These are phyloP conservation scores for Heliconius aoede DNA, from an alignment of 2,888 invertebrate species.

Conservation along the genomic window DNA sequence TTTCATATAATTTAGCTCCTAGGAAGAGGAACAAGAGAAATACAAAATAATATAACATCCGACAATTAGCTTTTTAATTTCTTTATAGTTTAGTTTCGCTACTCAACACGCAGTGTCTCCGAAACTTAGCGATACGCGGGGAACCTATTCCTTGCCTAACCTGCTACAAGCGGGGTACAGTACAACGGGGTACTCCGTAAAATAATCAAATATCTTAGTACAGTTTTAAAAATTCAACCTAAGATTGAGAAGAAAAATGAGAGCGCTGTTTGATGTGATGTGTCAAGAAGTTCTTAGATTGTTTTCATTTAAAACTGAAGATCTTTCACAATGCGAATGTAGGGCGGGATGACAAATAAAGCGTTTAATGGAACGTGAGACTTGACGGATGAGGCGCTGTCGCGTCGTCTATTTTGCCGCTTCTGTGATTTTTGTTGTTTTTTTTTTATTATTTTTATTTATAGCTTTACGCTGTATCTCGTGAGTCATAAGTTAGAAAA, in stretches of 20 bases:
- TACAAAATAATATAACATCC: too few relatives aligned
- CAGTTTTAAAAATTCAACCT: not conserved
- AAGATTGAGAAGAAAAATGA: constrained; percentile 3
- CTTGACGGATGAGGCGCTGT: constrained; percentile 6
- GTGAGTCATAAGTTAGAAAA: not conserved
- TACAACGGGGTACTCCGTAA: too few relatives aligned
- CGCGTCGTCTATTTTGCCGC: constrained; percentile 6
- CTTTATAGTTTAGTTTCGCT: too few relatives aligned
- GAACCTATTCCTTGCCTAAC: not conserved
- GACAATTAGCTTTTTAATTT: too few relatives aligned
- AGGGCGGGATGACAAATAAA: constrained; percentile 34
- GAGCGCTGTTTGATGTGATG: constrained; percentile 4
- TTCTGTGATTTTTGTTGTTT: not conserved
- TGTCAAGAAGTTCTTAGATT: constrained; percentile 20
- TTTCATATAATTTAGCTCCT: too few relatives aligned
- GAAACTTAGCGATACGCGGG: too few relatives aligned
- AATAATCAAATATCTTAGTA: not conserved
- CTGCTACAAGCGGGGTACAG: too few relatives aligned
- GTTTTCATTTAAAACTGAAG: constrained; percentile 13
- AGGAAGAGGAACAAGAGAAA: too few relatives aligned
- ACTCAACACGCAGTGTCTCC: too few relatives aligned
- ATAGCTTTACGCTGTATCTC: not conserved
- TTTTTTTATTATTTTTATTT: not conserved
- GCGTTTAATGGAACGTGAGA: not conserved
- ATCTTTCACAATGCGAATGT: constrained; percentile 30